A percentile compares a stretch with the other conserved stretches of the same genome.
Conservation (phyloP, 2,888 invertebrate genomes). For the Cacoxenus indagator region DNA sequence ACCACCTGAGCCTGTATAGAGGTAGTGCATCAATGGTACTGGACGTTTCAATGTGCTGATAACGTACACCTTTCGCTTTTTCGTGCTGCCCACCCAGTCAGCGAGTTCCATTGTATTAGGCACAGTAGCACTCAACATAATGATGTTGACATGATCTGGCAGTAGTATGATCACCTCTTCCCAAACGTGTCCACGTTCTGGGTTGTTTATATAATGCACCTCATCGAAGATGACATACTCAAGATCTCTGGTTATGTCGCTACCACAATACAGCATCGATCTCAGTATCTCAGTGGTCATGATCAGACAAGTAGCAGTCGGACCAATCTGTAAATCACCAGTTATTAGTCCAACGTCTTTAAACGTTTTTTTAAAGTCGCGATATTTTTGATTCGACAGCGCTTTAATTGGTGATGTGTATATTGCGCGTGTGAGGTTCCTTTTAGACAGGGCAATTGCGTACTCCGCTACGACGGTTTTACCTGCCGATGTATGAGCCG, state of each 20-base stretch:
- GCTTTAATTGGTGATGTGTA: slow-evolving; percentile 99
- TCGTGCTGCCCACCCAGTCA: slow-evolving; percentile 90
- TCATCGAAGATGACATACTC: slow-evolving; percentile 99
- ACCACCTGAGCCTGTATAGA: slow-evolving; percentile 87
- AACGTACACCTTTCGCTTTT: slow-evolving; percentile 90
- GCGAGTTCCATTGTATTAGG: slow-evolving; percentile 98
- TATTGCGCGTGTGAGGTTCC: slow-evolving; percentile 91
- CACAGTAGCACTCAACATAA: slow-evolving; percentile 97
- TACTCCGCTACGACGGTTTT: slow-evolving; percentile 99
- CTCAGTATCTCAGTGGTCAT: slow-evolving; percentile 99
- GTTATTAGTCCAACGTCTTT: slow-evolving; percentile 94
- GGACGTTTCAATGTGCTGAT: slow-evolving; percentile 94
- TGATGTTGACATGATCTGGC: slow-evolving; percentile 94
- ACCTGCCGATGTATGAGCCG: slow-evolving; percentile 97
- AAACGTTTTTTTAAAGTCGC: slow-evolving; percentile 94
- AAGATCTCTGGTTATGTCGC: slow-evolving; percentile 93
- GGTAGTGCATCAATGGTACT: slow-evolving; percentile 93
- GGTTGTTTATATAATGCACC: slow-evolving; percentile 98
- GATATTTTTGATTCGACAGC: slow-evolving; percentile 97
- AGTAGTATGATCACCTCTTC: slow-evolving; percentile 97
- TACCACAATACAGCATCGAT: slow-evolving; percentile 96
- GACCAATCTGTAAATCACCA: slow-evolving; percentile 95
- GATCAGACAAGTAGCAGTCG: slow-evolving; percentile 93
- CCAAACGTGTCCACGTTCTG: slow-evolving; percentile 99
- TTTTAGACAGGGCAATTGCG: slow-evolving; percentile 95